Percentiles rank a stretch among this genome's conserved stretches.
phyloP scores from a whole-genome alignment of 2,888 invertebrate genomes.

The Liopterus haemorrhoidalis region DNA sequence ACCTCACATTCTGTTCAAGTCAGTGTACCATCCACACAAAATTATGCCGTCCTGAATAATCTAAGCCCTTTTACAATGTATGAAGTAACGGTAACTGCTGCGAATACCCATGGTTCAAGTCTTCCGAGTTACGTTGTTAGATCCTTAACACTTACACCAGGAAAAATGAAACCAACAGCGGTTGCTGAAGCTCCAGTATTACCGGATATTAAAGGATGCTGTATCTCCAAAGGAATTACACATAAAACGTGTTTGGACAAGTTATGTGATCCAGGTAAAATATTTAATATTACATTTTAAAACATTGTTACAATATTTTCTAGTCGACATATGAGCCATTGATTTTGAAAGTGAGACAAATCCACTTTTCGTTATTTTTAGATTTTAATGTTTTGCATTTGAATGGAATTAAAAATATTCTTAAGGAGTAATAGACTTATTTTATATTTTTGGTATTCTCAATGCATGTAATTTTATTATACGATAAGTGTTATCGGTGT shows the following conservation, averaged over 20 bases:
- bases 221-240: constrained; percentile 46
- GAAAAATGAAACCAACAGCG: constrained; percentile 53
- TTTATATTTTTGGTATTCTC: too few relatives aligned
- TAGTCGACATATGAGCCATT: too few relatives aligned
- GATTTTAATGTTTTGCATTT: too few relatives aligned
- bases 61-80: constrained; percentile 77
- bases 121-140: constrained; percentile 69
- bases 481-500: too few relatives aligned
- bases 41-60: constrained; percentile 55
- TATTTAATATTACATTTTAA: too few relatives aligned
- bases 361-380: too few relatives aligned
- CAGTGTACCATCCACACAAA: constrained; percentile 56
- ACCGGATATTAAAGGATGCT: constrained; percentile 58
- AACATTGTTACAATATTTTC: too few relatives aligned
- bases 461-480: too few relatives aligned
- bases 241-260: constrained; percentile 70
- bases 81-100: constrained; percentile 67
- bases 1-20: constrained; percentile 45
- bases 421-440: too few relatives aligned
- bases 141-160: constrained; percentile 63
- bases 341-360: too few relatives aligned
- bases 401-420: too few relatives aligned
- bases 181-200: constrained; percentile 60
- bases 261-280: constrained; percentile 76
- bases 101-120: constrained; percentile 69